These are phyloP conservation scores for Cataglyphis rosenhaueri DNA, from an alignment of 2,888 invertebrate species.

Conservation along the genomic window DNA sequence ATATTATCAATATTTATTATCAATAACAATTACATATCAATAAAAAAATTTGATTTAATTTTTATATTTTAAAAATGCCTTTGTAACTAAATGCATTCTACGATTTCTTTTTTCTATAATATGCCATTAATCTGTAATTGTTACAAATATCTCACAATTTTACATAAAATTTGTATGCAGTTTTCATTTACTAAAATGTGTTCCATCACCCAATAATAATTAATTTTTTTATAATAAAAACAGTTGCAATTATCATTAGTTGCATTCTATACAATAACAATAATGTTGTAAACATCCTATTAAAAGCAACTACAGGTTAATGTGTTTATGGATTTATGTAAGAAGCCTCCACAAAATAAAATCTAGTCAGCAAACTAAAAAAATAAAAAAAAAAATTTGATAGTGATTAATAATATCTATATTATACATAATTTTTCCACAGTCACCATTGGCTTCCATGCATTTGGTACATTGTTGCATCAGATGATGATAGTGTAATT, in stretches of 20 bases:
- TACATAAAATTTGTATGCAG: not conserved
- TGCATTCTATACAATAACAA: not conserved
- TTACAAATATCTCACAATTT: slow-evolving; percentile 23
- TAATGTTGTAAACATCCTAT: not conserved
- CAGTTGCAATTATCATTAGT: not conserved
- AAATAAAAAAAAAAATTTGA: not conserved
- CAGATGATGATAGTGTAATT: too few species aligned
- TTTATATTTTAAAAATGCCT: slow-evolving; percentile 1
- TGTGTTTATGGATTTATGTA: not conserved
- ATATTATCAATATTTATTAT: not conserved
- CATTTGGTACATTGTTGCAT: too few species aligned
- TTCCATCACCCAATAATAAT: not conserved
- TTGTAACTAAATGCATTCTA: not conserved
- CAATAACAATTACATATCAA: slow-evolving; percentile 48
- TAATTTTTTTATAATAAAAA: slow-evolving; percentile 1
- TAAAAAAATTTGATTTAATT: slow-evolving; percentile 49
- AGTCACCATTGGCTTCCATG: too few species aligned
- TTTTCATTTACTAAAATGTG: not conserved
- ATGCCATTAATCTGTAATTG: not conserved
- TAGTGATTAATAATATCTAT: not conserved
- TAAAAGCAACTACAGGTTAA: not conserved
- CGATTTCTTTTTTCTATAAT: not conserved
- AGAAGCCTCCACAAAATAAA: not conserved
- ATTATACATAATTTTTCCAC: too few species aligned
- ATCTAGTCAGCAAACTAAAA: not conserved